Base-by-base conservation (phyloP, 2,888 invertebrate species). In the Maniola hyperantus region DNA sequence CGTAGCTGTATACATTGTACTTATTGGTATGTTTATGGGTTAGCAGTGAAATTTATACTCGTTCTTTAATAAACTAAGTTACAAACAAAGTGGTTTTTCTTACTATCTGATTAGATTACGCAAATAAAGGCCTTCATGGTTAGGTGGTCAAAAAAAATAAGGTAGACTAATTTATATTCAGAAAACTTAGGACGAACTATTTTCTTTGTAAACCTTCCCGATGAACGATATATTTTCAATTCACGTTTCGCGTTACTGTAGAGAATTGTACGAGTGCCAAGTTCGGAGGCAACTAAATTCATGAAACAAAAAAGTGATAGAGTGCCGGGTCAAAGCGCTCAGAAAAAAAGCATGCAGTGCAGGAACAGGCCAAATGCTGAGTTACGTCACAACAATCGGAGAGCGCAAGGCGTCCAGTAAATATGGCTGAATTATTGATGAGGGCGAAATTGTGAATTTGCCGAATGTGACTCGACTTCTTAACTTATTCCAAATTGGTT, bases 261-360 rank as follows among this genome's bases (percentile, higher is more conserved):
- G 60, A 65, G 68, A 59, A 46, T 54, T 59, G 70, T 54, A 63
- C 64, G 36, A 57, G 65, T 70, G 70, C 70, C 70, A 70, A 70
- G 65, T 68, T 70, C 55, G 44, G 60, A 65, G 63, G 65, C 64
- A 68, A 68, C 65, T 67, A 65, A 67, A 67, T 65, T 67, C 60
- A 65, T 60, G 70, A 60, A 65, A 68, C 67, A 70, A 70, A 68
- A 65, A 70, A 68, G 65, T 70, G 70, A 70, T 66, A 66, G 68
- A 70, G 64, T 64, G 64, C 60, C 53, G 63, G 70, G 63, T 70
- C 62, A 62, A 55, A 64, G 64, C 64, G 51, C 53, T 59, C 60
- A 53, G 60, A 65, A 67, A 62, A 62, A 70, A 64, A 70, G 59
- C 44, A 46, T 65, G 59, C 51, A 48, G 36, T 66, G 57, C 57